Evolutionary conservation across 1,140 invertebrate species (phyloP), one percentile per base, ranked within the genome.

Genomic region (Bactericera cockerelli): DNA sequence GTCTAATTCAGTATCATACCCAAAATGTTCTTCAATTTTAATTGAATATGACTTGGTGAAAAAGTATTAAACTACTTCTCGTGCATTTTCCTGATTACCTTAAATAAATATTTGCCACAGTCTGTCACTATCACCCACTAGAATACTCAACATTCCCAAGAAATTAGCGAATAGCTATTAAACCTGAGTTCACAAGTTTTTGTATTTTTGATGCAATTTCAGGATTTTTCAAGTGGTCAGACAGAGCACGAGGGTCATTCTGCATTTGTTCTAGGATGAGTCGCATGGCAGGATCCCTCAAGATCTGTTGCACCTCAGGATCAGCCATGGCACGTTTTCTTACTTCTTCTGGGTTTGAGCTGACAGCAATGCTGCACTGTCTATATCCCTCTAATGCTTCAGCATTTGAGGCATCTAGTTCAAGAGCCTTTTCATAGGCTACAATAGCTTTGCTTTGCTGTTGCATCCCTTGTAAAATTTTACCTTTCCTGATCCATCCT

Each of bases 211-310:
- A 83, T 22, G 92, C 90, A 67, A 99, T 89, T 49, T 93, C 89
- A 21, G 95, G 95, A 78, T 99, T 99, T 71, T 92, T 88, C 67
- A 99, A 75, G 75, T 99, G 96, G 59, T 94, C 89, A 74, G 84
- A 82, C n/a, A 91, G 73, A 49, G 90, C 90, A 69, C 83, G 83
- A 13, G 89, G 91, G 74, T 95, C 89, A 67, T 80, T 88, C 70
- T 96, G 91, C 94, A 98, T 99, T 75, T 99, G 96, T 73, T 98
- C 93, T 14, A 99, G 79, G 66, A 99, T 98, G 67, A 98, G 77
- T 67, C 93, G 79, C 96, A 99, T 99, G 6, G 93, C 93, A n/a
- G 96, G 97, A 76, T 99, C 97, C 62, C 84, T 78, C 0, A 99
- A 78, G 69, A 99, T 99, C 61, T 81, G 76, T 71, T 98, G 93